Conservation (phyloP, 92 coral and sea anemone genomes). For the Porites evermanni region DNA sequence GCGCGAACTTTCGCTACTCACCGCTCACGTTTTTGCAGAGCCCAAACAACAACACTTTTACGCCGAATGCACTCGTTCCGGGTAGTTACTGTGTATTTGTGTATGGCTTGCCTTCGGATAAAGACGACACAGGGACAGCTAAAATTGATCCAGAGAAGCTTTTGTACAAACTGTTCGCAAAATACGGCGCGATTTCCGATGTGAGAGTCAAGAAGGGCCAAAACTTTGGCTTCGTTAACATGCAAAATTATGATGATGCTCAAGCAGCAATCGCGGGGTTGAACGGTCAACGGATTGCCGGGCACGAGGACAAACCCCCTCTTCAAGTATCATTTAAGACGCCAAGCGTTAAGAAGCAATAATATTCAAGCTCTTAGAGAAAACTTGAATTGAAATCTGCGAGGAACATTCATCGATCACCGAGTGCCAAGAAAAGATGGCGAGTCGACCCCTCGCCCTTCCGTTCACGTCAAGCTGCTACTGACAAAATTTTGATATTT, state of each 20-base stretch:
- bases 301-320: slow-evolving; percentile 80
- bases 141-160: slow-evolving; percentile 75
- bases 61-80: slow-evolving; percentile 70
- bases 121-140: slow-evolving; percentile 53
- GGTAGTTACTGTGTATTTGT: slow-evolving; percentile 97
- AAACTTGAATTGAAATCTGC: slow-evolving; percentile 54
- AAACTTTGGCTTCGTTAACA: slow-evolving; percentile 98
- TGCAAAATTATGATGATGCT: slow-evolving; percentile 97
- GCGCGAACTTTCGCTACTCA: slow-evolving; percentile 94
- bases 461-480: slow-evolving; percentile 54
- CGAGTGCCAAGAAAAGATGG: slow-evolving; percentile 52
- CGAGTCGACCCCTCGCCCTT: slow-evolving; percentile 55
- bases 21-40: slow-evolving; percentile 77
- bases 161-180: slow-evolving; percentile 93
- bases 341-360: slow-evolving; percentile 86
- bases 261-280: slow-evolving; percentile 90
- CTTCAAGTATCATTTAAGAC: slow-evolving; percentile 99
- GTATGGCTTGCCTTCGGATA: slow-evolving; percentile 93
- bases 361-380: slow-evolving; percentile 47
- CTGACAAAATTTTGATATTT: slow-evolving; percentile 37
- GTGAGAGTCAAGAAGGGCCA: slow-evolving; percentile 91
- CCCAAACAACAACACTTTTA: slow-evolving; percentile 67
- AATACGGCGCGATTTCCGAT: slow-evolving; percentile 95
- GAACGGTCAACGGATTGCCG: slow-evolving; percentile 72
- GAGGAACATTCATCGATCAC: slow-evolving; percentile 53